Evolutionary conservation across 2,888 invertebrate genomes (phyloP), one percentile per base, ranked within the genome.

Genomic region (Melanophora roralis): DNA sequence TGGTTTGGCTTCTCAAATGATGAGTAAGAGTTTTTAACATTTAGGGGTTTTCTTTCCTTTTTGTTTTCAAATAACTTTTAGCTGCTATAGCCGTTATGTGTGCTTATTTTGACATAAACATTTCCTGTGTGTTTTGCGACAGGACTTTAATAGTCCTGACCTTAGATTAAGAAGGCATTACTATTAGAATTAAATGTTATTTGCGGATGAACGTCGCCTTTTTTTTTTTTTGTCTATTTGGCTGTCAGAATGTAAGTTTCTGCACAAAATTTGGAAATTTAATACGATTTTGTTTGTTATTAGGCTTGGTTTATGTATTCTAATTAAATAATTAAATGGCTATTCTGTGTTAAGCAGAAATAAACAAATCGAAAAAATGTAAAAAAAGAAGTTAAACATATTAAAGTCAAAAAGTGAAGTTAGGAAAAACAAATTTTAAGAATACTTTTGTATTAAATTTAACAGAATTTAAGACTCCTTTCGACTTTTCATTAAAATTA

Each of bases 131-230:
- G 32, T 51, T n/a, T 57, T 53, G 12, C 76, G 67, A 80, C 76
- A 64, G 45, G 57, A 59, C 68, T 76, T 80, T 80, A 80, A 80
- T 80, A 73, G 76, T 76, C 72, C 64, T 68, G 68, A 73, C 76
- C 76, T 72, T 80, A 64, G 76, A 68, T 73, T 76, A 73, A 45
- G 40, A 57, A 21, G 51, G 45, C 76, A 76, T 80, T 76, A 59
- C 45, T 59, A 73, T 80, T 73, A 76, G 57, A 57, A 47, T 76
- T 73, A 73, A 76, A 72, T 76, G 67, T 72, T 72, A 72, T 72
- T 68, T 76, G 64, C 62, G 38, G 57, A 68, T 32, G 34, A 43
- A n/a, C n/a, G n/a, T n/a, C n/a, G n/a, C n/a, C n/a, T n/a, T n/a
- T n/a, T 27, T 40, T n/a, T 16, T 32, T 19, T 23, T 19, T 11